Percentiles rank a stretch among this genome's conserved stretches.
These are phyloP conservation scores for Sula dactylatra DNA, from an alignment of 2,113 vertebrate species.

Conservation along the genomic window DNA sequence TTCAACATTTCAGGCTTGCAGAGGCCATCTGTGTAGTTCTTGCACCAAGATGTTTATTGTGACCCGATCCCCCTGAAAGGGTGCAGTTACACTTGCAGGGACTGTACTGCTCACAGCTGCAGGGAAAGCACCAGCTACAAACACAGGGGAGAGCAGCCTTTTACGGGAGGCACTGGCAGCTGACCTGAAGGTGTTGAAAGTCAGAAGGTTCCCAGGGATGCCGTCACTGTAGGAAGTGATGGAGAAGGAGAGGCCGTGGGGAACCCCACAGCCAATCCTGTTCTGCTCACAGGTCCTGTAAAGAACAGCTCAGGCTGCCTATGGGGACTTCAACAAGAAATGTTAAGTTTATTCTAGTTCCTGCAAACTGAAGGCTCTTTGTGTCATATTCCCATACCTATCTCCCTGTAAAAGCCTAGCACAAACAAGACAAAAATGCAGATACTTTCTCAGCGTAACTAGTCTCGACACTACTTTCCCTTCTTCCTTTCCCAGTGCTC, in stretches of 20 bases:
- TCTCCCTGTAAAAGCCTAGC: neutral
- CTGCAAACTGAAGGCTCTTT: neutral
- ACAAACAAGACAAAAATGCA: neutral
- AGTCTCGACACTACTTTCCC: neutral
- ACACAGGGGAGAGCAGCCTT: neutral
- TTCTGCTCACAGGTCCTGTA: neutral
- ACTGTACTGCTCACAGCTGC: neutral
- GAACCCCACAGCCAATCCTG: rapidly evolving
- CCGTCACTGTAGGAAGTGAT: neutral
- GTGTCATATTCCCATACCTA: neutral
- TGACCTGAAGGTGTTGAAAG: neutral
- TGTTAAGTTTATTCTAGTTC: neutral
- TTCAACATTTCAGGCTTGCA: neutral
- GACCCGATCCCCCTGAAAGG: neutral
- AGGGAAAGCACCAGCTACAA: neutral
- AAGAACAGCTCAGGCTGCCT: neutral
- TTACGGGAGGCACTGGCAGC: neutral
- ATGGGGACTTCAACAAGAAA: neutral
- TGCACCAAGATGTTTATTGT: neutral
- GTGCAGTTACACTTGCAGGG: neutral
- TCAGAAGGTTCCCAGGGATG: neutral
- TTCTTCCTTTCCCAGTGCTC: neutral
- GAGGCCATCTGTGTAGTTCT: neutral
- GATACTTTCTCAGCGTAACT: neutral
- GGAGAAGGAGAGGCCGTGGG: neutral